Evolutionary conservation across 2,888 invertebrate genomes (phyloP), one percentile per base, ranked within the genome.

Genomic region (Drosophila recens): DNA sequence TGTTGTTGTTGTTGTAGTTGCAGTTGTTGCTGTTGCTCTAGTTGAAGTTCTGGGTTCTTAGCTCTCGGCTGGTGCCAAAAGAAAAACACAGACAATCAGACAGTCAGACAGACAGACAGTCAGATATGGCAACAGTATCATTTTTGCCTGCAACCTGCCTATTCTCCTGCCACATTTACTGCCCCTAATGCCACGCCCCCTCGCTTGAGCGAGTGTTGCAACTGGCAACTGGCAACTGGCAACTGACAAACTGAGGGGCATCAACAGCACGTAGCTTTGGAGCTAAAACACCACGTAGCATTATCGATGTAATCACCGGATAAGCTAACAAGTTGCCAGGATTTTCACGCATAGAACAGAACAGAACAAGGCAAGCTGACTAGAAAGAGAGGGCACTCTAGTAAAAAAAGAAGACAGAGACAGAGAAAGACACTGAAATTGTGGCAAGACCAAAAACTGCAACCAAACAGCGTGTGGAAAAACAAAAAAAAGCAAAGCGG

Each of bases 251-350:
- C 23, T 40, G 42, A 10, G 36, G 40, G 67, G 75, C 63, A 79
- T 66, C 73, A 87, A 72, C 88, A 82, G 89, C 87, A 90, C 88
- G 87, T 90, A 89, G 79, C 73, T 58, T 63, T 75, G 67, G 64
- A 83, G 87, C 87, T 86, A 80, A 89, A 85, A 83, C 90, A 89
- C 90, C 91, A 91, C 91, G 91, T 91, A 89, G 88, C 89, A 86
- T 86, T 90, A 91, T 91, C 91, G 91, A 92, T 91, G 92, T 92
- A 92, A 92, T 92, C 92, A 91, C 91, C 91, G 91, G 90, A 92
- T 92, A 92, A 92, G 91, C 92, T 92, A 92, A 92, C 92, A 91
- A 92, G 92, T 92, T 92, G 91, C 90, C 90, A 90, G 90, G 90
- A 91, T 92, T 92, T 91, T 85, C 87, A 89, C 88, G 86, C 88